These are phyloP conservation scores for Eupsilia transversa DNA, from an alignment of 2,888 invertebrate genomes.

Conservation along the genomic window DNA sequence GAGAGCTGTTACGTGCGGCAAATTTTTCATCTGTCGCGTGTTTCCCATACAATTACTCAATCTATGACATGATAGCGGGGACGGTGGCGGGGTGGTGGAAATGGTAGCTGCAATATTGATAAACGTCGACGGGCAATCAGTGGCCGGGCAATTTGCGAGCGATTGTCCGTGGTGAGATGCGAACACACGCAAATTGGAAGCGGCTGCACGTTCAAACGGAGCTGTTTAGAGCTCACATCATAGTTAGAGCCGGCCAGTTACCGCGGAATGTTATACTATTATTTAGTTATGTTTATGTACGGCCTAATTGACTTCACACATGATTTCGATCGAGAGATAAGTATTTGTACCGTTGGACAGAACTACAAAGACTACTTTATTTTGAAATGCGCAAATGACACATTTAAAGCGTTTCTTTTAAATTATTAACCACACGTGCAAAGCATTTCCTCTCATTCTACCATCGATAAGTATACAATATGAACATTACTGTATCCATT, in stretches of 20 bases:
- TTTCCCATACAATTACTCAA: slow-evolving; percentile 68
- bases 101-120: slow-evolving; percentile 86
- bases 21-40: slow-evolving; percentile 76
- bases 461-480: slow-evolving; percentile 32
- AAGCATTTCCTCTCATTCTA: slow-evolving; percentile 24
- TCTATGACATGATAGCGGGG: slow-evolving; percentile 71
- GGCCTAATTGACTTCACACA: slow-evolving; percentile 47
- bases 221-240: slow-evolving; percentile 76
- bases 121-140: slow-evolving; percentile 88
- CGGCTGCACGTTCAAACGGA: slow-evolving; percentile 79
- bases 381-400: background rate
- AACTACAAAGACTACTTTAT: background rate
- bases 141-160: slow-evolving; percentile 86
- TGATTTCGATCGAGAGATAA: slow-evolving; percentile 14
- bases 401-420: background rate
- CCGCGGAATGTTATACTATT: slow-evolving; percentile 55
- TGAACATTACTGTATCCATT: slow-evolving; percentile 59
- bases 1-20: slow-evolving; percentile 72
- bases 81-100: slow-evolving; percentile 67
- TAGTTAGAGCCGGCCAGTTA: slow-evolving; percentile 59
- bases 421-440: background rate
- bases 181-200: slow-evolving; percentile 85
- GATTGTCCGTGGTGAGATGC: slow-evolving; percentile 88
- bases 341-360: background rate
- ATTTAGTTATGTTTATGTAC: slow-evolving; percentile 57